Evolutionary conservation across 2,113 vertebrate species (phyloP).

Genomic region (Galbula dea): DNA sequence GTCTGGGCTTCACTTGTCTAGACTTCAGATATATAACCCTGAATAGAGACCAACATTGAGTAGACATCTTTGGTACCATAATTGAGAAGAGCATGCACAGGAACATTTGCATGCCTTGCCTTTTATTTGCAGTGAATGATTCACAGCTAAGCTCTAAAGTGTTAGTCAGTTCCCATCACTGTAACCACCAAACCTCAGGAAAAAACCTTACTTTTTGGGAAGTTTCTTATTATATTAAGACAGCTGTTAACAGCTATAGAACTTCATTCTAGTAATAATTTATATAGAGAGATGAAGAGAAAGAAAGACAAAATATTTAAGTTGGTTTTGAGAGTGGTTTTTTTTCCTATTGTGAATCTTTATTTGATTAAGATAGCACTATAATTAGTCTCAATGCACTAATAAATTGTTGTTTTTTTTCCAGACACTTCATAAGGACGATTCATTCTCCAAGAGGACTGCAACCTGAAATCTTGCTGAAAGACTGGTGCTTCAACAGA

Average conservation of each 20-base stretch:
- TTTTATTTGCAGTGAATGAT: constrained; percentile 14
- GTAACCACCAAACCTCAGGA: neutral
- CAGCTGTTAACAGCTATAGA: neutral
- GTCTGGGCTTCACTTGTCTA: constrained; percentile 10
- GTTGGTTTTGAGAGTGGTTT: neutral
- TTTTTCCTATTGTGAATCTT: neutral
- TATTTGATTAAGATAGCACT: constrained; percentile 12
- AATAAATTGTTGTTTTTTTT: neutral
- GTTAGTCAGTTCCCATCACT: constrained; percentile 15
- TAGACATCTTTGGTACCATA: neutral
- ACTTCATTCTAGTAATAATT: neutral
- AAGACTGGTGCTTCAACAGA: constrained; percentile 44
- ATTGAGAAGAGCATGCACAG: neutral
- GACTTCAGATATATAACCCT: neutral
- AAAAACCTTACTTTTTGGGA: neutral
- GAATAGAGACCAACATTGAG: neutral
- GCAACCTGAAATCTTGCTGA: constrained; percentile 45
- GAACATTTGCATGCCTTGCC: neutral
- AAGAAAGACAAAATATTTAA: neutral
- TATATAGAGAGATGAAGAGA: neutral
- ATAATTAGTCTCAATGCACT: constrained; percentile 29
- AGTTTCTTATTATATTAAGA: neutral
- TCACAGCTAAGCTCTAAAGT: constrained; percentile 10
- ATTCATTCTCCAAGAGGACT: constrained; percentile 13
- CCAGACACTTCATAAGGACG: constrained; percentile 17